Base-by-base conservation (phyloP, 2,113 vertebrate species). In the Hypanus sabinus region DNA sequence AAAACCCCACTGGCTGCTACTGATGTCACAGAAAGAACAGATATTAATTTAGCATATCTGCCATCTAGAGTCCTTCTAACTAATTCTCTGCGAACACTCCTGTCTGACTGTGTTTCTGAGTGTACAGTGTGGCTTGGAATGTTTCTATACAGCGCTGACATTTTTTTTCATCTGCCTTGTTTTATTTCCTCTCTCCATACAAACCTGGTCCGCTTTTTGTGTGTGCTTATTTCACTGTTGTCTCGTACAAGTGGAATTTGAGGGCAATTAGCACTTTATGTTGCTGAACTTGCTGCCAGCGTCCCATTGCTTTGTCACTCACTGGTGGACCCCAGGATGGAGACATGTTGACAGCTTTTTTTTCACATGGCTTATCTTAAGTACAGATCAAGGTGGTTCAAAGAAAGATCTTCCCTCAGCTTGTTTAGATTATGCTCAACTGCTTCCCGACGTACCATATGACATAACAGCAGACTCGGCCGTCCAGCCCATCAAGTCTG, bases 261-360 rank as follows among this genome's bases (percentile, higher is more conserved):
- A 93, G 91, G 36, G 70, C 91, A 75, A 93, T 71, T 71, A 27
- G 90, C 65, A 92, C 65, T 92, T 92, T 22, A 70, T 46, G 90
- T 92, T 73, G 90, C 71, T 46, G 46, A 55, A 93, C 33, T 92
- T 92, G 91, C 68, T 27, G 18, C 91, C 73, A 75, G 38, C 91
- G 73, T 93, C 70, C 70, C 91, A 93, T 93, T 93, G 91, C 71
- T 93, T 93, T 93, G 91, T 93, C 70, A 93, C 91, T 93, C 91
- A 92, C 70, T 73, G 91, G 70, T 33, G 68, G 57, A 70, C n/a
- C n/a, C 81, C 27, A 85, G 57, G 46, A 46, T 27, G 55, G 62
- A 36, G 36, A 38, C 10, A 68, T 16, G 57, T 65, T 9, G 22
- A 55, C 70, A 1, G 38, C 46, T 16, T 92, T 92, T 70, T 16